Conservation (phyloP, 2,888 invertebrate genomes). For the Slavum lentiscoides region DNA sequence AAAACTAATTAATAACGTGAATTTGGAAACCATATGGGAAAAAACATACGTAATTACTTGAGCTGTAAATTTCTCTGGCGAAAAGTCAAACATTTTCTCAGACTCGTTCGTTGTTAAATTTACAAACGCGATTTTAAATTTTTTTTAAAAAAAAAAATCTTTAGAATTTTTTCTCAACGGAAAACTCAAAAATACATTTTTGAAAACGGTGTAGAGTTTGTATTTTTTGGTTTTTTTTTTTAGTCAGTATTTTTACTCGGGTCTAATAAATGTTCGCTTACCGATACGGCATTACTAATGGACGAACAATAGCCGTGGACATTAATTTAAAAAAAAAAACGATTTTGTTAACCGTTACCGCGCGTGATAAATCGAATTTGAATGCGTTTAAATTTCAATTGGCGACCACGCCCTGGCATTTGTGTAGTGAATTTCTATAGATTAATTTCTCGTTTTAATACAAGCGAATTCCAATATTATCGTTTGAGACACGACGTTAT, state of each 20-base stretch:
- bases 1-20: too few species aligned
- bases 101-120: too few species aligned
- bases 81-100: too few species aligned
- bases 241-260: not conserved
- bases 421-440: too few species aligned
- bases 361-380: not conserved
- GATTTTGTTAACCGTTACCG: too few species aligned
- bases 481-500: not conserved
- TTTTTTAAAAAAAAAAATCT: too few species aligned
- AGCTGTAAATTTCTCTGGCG: too few species aligned
- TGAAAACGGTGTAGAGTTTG: not conserved
- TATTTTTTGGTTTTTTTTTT: not conserved
- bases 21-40: too few species aligned
- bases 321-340: not conserved
- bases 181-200: too few species aligned
- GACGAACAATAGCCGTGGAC: not conserved
- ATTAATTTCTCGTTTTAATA: not conserved
- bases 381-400: not conserved
- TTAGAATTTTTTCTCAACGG: too few species aligned
- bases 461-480: not conserved
- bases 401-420: not conserved
- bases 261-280: not conserved
- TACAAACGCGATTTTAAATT: too few species aligned
- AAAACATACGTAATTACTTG: too few species aligned
- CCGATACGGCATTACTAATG: not conserved